Base-by-base conservation (phyloP, 2,113 vertebrate species). In the Haliaeetus leucogaster region DNA sequence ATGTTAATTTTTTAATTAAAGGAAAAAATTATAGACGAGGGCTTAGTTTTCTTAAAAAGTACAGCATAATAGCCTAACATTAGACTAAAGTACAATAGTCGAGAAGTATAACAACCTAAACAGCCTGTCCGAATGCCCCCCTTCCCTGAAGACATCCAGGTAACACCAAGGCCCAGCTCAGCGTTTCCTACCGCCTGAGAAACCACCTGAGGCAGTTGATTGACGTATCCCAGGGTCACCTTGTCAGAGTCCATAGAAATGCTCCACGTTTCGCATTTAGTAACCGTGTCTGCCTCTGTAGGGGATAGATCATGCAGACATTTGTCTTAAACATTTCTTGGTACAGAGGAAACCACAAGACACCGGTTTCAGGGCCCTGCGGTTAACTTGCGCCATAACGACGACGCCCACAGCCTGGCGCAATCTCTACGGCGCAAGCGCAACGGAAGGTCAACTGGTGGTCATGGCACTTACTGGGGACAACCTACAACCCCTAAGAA, bases 1-100 rank as follows among this genome's bases (percentile, higher is more conserved):
- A 96, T 96, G 95, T 96, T 93, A 96, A 95, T 97, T 96, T 97
- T 96, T 95, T 95, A 94, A 96, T 95, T 94, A 94, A 93, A 84
- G 65, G 61, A 8, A 11, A 84, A 88, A 96, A 76, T 10, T 77
- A 36, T 16, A 56, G 78, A 68, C 65, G 52, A 59, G 7, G 61
- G 32, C 29, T 90, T 68, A 11, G 47, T 66, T 95, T 92, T 70
- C 79, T 90, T 63, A 23, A 62, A 72, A 91, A 92, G 30, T 20
- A 61, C 27, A 56, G 42, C 53, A 18, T 26, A 61, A 81, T 36
- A 16, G 23, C 7, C 12, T 27, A 67, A 55, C 27, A n/a, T 63
- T 27, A 66, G 25, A 36, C 48, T 58, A 5, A 77, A 70, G 59
- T 45, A 56, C 23, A 58, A 34, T 1, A 62, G 62, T 12, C 0